Percentiles rank a stretch among this genome's conserved stretches.
phyloP scores from a whole-genome alignment of 2,797 vertebrate species.

The Carapus acus region DNA sequence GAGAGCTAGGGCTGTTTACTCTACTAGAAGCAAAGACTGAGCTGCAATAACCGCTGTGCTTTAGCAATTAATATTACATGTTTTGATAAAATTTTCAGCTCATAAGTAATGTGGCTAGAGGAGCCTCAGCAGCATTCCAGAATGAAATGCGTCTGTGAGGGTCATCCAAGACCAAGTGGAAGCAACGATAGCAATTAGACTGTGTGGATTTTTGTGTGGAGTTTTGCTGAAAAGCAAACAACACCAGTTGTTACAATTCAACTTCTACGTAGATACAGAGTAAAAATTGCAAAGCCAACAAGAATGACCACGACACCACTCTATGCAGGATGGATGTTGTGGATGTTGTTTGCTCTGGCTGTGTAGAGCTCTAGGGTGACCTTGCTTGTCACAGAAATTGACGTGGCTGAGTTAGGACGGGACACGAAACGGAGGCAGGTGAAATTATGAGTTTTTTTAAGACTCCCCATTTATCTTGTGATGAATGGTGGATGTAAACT shows the following conservation, averaged over 20 bases:
- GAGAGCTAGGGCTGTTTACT: conserved; percentile 1
- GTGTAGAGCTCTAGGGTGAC: too few species aligned
- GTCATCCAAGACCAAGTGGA: too few species aligned
- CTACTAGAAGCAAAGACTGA: conserved; percentile 8
- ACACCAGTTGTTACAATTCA: too few species aligned
- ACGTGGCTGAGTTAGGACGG: background rate
- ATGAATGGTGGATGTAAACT: conserved; percentile 3
- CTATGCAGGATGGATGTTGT: conserved; percentile 2
- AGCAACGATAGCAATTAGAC: too few species aligned
- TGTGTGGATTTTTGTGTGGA: too few species aligned
- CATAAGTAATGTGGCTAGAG: conserved; percentile 13
- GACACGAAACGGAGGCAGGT: background rate
- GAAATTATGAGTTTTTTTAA: background rate
- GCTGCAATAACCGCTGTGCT: conserved; percentile 11
- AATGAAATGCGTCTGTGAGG: too few species aligned
- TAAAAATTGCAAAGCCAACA: too few species aligned
- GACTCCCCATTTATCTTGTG: conserved; percentile 1
- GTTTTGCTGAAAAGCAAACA: too few species aligned
- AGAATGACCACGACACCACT: conserved; percentile 17
- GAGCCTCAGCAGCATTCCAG: conserved; percentile 3
- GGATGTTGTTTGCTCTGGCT: too few species aligned
- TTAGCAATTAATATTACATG: conserved; percentile 16
- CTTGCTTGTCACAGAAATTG: background rate
- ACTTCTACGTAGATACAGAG: too few species aligned
- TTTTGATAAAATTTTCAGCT: conserved; percentile 7